Evolutionary conservation across 2,888 invertebrate genomes (phyloP), one percentile per base, ranked within the genome.

Genomic region (Hirtodrosophila confusa): DNA sequence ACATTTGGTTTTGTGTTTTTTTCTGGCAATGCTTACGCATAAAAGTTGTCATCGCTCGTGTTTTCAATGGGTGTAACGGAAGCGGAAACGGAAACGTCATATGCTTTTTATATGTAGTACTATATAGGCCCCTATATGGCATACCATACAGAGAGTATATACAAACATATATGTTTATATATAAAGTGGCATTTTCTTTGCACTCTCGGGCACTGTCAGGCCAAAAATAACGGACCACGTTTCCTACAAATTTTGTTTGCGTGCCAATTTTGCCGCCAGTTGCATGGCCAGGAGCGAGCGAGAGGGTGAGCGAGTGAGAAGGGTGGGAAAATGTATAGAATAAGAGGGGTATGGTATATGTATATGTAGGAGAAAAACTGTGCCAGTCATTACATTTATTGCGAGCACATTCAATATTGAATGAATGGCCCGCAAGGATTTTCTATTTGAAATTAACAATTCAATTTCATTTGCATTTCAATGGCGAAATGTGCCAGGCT

Each of bases 401-500:
- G 88, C 78, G 72, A 87, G 75, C 87, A 82, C 82, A 82, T 82
- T 82, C 87, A 84, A 88, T 86, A 80, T 86, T 88, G 87, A 77
- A 88, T 78, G 88, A 87, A 82, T 82, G 82, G 84, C 68, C 84
- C 77, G 62, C 86, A 66, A 80, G 88, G 87, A 88, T 85, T 85
- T 88, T 75, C 82, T 83, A 82, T 82, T 88, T 69, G 75, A 88
- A 84, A 88, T 84, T 84, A 84, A 84, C 84, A 84, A 84, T 88
- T 84, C 88, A 84, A 84, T 88, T 84, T 87, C 82, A 84, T 84
- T 84, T 84, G 85, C 88, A 84, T 84, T 84, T 84, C 85, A 84
- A 84, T 88, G 88, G 79, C 72, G 44, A 66, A 87, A 80, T 77
- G 82, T 80, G 70, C 44, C 80, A 55, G 55, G 44, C 47, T 33